Evolutionary conservation across 2,888 invertebrate species (phyloP), one percentile per base, ranked within the genome.

Genomic region (Didymodactylos carnosus): DNA sequence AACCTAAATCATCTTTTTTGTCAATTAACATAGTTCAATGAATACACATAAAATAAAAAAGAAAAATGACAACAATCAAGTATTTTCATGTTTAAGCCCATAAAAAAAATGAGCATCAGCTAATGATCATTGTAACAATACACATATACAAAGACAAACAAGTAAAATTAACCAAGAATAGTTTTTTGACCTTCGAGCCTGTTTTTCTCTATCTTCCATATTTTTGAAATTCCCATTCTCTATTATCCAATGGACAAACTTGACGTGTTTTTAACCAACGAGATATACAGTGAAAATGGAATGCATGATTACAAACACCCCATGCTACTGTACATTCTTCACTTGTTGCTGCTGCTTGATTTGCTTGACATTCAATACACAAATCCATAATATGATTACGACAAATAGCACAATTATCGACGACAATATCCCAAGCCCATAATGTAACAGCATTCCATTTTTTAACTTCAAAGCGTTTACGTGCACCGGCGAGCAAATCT

Each of bases 201-300:
- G n/a, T n/a, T n/a, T 7, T 23, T 51, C 14, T 14, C 35, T 62
- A 62, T n/a, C 62, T 29, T n/a, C 62, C 62, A n/a, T 88, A 98
- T 89, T 97, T 97, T 84, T 98, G 97, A 87, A 98, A 98, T 84
- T 98, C 98, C 98, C 98, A 98, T 86, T 98, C 98, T 85, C 97
- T 90, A 84, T 98, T 98, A 85, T 98, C 98, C 79, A 98, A 86
- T 2, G 98, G 98, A 83, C 98, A 98, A n/a, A 97, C 97, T 87
- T 98, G 97, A 78, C 98, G 87, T 71, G 97, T 98, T 86, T 97
- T 97, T 78, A 98, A 86, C 98, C 98, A 98, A 80, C 97, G 90
- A 75, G 97, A 95, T 83, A 98, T 98, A 85, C 98, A 98, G 84
- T 98, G 98, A 84, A 98, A 98, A 85, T 98, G 98, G 85, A 98